Percentiles rank a stretch among this genome's conserved stretches.
phyloP scores from a whole-genome alignment of 1,140 invertebrate species.

The Akabosia matsudoensis region DNA sequence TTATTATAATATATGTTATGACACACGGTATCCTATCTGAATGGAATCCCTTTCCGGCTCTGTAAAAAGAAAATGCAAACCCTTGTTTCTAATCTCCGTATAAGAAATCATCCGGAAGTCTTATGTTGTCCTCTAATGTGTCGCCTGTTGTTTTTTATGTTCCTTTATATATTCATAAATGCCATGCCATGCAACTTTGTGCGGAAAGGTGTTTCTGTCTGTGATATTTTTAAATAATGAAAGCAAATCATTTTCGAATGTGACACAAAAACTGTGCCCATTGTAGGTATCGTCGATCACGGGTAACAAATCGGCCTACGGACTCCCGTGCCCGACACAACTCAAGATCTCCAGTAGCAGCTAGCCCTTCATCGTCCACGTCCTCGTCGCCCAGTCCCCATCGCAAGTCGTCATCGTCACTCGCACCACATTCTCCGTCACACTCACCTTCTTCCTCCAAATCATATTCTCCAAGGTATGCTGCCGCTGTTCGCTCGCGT shows the following conservation, averaged over 20 bases:
- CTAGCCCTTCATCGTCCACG: conserved; percentile 51
- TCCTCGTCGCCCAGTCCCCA: conserved; percentile 47
- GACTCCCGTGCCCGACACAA: conserved; percentile 53
- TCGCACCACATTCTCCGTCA: conserved; percentile 46
- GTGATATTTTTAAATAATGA: neutral
- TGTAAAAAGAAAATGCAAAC: too few species aligned
- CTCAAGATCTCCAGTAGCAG: conserved; percentile 51
- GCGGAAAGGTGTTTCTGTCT: too few species aligned
- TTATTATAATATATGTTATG: too few species aligned
- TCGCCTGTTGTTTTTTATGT: too few species aligned
- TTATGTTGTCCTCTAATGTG: too few species aligned
- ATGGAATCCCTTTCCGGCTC: too few species aligned
- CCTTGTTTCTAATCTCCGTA: too few species aligned
- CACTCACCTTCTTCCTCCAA: conserved; percentile 47
- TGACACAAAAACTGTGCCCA: conserved; percentile 24
- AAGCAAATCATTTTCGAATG: neutral
- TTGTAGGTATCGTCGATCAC: conserved; percentile 46
- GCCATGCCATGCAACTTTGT: too few species aligned
- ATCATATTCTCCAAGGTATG: conserved; percentile 51
- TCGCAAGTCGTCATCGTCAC: conserved; percentile 37
- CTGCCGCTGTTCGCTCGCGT: neutral
- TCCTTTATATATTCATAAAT: too few species aligned
- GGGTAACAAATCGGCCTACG: conserved; percentile 44
- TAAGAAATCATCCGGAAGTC: too few species aligned
- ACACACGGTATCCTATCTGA: too few species aligned